Conservation (phyloP, 2,888 invertebrate species). For the Sussaba pulchella region DNA sequence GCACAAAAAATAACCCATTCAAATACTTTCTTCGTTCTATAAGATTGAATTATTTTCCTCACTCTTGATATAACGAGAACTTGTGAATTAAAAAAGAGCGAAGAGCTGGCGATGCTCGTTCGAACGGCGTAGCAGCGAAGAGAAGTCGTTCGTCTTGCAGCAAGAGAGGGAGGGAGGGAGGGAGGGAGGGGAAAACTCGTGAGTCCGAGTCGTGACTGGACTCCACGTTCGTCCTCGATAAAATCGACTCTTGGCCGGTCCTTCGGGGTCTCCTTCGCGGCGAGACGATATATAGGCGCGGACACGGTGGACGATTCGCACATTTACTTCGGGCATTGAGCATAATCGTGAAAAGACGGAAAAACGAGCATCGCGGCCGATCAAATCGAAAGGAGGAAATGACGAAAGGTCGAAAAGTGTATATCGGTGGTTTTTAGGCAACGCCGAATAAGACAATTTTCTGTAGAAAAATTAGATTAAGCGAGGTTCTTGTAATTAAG, state of each 20-base stretch:
- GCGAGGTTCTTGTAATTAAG: too few species aligned
- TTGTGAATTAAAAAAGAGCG: constrained; percentile 9
- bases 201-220: constrained; percentile 63
- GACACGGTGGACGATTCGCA: neutral
- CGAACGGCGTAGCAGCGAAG: constrained; percentile 33
- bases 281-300: constrained; percentile 38
- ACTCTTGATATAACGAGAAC: neutral
- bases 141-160: constrained; percentile 48
- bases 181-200: constrained; percentile 11
- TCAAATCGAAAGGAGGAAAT: too few species aligned
- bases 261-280: constrained; percentile 22
- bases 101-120: constrained; percentile 22
- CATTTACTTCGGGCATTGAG: neutral
- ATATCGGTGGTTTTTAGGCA: too few species aligned
- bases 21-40: too few species aligned
- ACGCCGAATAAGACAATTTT: too few species aligned
- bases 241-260: constrained; percentile 51
- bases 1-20: too few species aligned
- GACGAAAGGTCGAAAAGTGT: constrained; percentile 26
- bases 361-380: constrained; percentile 35
- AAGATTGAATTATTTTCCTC: too few species aligned
- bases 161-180: neutral
- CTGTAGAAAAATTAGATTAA: too few species aligned
- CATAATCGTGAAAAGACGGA: constrained; percentile 37
- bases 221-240: constrained; percentile 64